These are phyloP conservation scores for Molossus alvarezi DNA, from an alignment of 2,797 vertebrate species.

Conservation along the genomic window DNA sequence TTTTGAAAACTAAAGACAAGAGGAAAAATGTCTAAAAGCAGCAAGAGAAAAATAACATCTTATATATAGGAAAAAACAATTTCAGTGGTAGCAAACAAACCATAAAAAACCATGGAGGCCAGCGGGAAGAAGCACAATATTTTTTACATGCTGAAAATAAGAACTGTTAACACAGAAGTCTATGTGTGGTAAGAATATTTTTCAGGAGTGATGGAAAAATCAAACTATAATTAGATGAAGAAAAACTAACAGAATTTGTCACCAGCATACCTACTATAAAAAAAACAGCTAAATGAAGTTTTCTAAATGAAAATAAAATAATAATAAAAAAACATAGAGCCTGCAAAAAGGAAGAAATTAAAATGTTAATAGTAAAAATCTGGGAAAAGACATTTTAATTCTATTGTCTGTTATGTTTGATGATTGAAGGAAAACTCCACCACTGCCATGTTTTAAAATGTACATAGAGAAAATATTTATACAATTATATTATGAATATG, in stretches of 20 bases:
- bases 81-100: not conserved
- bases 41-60: not conserved
- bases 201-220: too few relatives aligned
- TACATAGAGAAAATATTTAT: not conserved
- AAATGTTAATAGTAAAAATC: slow-evolving; percentile 30
- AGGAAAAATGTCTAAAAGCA: not conserved
- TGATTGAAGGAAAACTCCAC: not conserved
- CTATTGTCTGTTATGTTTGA: not conserved
- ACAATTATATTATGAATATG: not conserved
- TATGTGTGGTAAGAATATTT: not conserved
- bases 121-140: not conserved
- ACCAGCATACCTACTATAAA: not conserved
- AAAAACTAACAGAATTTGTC: not conserved
- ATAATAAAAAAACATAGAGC: not conserved
- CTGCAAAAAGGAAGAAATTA: not conserved
- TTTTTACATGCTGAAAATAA: slow-evolving; percentile 11
- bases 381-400: not conserved
- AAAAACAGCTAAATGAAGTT: slow-evolving; percentile 13
- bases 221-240: not conserved
- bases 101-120: not conserved
- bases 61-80: not conserved
- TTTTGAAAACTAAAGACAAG: not conserved
- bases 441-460: not conserved
- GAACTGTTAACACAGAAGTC: not conserved
- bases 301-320: not conserved